Evolutionary conservation across 2,113 vertebrate genomes (phyloP), one percentile per base, ranked within the genome.

Genomic region (Caracal caracal): DNA sequence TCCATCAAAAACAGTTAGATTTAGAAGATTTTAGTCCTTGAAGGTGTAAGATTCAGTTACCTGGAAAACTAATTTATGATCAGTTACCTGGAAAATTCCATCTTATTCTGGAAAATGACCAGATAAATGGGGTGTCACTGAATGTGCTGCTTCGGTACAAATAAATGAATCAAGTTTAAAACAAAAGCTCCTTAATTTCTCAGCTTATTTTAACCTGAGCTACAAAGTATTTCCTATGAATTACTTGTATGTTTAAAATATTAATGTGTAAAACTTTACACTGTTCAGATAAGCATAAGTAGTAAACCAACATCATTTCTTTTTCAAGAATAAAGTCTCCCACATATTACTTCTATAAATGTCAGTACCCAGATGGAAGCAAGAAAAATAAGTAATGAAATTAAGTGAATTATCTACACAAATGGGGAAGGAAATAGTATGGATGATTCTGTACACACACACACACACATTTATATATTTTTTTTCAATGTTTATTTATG

Each of bases 71-170:
- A 97, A 98, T 97, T 97, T 97, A 94, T 93, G 93, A 93, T 96
- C 95, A 97, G 95, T 97, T 97, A 96, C 90, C 94, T 95, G 96
- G 97, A 98, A 97, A 98, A 98, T 97, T 88, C 92, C 86, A 97
- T 92, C 90, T 86, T 91, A 96, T 96, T 93, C 70, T 93, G 63
- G 83, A 84, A 97, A 97, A 95, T 76, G 92, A 97, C 93, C 95
- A 94, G 93, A 96, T 92, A 96, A 97, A 95, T 96, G 97, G 49
- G 33, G 79, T 97, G 83, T 95, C 89, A 93, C 92, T 75, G 79
- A 91, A 94, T 59, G 61, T 68, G 95, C 92, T 93, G 28, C 66
- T 49, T 93, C 19, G 84, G 92, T 79, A 71, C 68, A 97, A 97
- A 97, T 84, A 93, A 92, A 81, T 93, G 92, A 92, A 61, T 78